Evolutionary conservation across 1,140 invertebrate genomes (phyloP).

Genomic region (Drosophila littoralis): DNA sequence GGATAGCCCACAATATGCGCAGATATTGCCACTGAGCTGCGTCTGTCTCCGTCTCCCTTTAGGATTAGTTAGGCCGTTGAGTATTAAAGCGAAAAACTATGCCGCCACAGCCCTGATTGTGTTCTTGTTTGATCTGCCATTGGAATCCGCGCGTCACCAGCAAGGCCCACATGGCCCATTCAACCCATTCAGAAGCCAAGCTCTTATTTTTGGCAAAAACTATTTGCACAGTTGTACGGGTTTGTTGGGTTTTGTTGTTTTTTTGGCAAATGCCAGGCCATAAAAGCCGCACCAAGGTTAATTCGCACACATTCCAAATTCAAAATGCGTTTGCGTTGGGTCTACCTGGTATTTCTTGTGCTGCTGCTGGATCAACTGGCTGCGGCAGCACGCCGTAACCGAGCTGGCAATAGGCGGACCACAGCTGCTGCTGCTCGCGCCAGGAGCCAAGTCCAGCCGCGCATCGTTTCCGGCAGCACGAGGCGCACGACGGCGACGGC

Average conservation of each 20-base stretch:
- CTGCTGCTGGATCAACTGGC: constrained; percentile 39
- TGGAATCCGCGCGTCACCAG: constrained; percentile 23
- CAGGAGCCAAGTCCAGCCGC: constrained; percentile 13
- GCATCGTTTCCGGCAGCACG: background rate
- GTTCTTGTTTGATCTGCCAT: background rate
- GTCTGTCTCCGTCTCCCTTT: no score
- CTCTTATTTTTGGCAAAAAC: background rate
- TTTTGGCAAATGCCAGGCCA: constrained; percentile 51
- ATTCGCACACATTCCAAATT: constrained; percentile 23
- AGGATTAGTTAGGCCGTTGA: constrained; percentile 12
- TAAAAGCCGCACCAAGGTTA: constrained; percentile 66
- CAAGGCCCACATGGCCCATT: constrained; percentile 16
- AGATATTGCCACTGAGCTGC: constrained; percentile 46
- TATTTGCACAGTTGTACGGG: constrained; percentile 62
- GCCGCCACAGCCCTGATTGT: constrained; percentile 1
- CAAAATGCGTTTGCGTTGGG: constrained; percentile 59
- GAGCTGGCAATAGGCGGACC: background rate
- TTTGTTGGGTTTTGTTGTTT: background rate
- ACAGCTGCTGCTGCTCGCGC: background rate
- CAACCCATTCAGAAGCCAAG: background rate
- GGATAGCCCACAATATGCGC: constrained; percentile 68
- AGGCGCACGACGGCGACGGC: background rate
- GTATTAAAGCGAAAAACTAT: constrained; percentile 28
- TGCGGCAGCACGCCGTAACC: constrained; percentile 1
- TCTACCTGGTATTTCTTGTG: constrained; percentile 42